phyloP scores from a whole-genome alignment of 2,113 vertebrate genomes.

The Leiothrix lutea region DNA sequence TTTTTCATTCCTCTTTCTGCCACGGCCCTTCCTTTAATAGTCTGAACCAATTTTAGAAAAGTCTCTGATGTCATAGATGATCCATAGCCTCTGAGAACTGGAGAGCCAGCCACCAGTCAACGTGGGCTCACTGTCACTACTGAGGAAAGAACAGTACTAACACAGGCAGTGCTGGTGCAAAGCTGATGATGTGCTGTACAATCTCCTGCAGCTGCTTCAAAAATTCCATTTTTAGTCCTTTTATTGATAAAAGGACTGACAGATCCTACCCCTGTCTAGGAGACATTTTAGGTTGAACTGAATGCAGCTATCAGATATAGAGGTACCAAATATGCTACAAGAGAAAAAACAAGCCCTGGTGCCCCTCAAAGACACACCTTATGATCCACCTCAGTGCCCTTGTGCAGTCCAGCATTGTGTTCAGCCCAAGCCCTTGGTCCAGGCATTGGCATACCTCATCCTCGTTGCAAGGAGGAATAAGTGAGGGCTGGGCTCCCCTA shows the following conservation, averaged over 20 bases:
- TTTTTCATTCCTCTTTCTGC: slow-evolving; percentile 2
- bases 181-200: accelerated
- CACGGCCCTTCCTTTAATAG: slow-evolving; percentile 28
- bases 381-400: neutral
- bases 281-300: neutral
- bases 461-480: neutral
- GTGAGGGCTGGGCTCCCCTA: neutral
- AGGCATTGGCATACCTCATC: neutral
- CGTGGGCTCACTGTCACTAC: accelerated
- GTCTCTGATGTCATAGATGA: neutral
- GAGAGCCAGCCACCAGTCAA: neutral
- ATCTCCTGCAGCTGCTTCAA: neutral
- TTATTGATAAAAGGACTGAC: neutral
- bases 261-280: neutral
- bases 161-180: neutral
- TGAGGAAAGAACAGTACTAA: accelerated
- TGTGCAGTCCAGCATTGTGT: accelerated
- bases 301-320: neutral
- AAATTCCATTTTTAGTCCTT: neutral
- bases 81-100: neutral
- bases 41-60: slow-evolving; percentile 32
- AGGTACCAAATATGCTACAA: neutral
- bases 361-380: neutral
- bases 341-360: neutral
- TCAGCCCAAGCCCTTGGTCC: neutral